Base-by-base conservation (phyloP, 2,797 vertebrate species). In the Thripadectes ignobilis region DNA sequence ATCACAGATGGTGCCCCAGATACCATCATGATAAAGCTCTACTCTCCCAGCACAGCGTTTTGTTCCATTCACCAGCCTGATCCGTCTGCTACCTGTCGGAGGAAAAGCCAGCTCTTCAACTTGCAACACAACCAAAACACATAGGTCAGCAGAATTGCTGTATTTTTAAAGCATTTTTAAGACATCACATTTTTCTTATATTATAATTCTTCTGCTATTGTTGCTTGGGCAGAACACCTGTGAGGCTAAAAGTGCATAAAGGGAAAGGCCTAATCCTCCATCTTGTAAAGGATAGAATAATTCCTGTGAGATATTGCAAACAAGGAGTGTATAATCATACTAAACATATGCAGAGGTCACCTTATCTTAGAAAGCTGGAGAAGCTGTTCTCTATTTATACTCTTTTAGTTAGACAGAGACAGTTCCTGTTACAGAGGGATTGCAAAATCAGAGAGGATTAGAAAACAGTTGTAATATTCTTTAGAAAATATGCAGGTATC, bases 1-100 rank as follows among this genome's bases (percentile, higher is more conserved):
- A 63, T 97, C 97, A 34, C 97, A 98, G 68, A 98, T 8, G 21
- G 97, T 98, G 48, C 97, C 97, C 97, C 97, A 98, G 72, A 63
- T 79, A 43, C 93, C 97, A 3, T 69, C 30, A 15, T 93, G 90
- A 16, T 95, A 95, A 86, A 98, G 46, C 65, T 98, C 97, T 62
- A 98, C 89, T 96, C 97, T 96, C 9, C 97, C 97, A 12, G 94
- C 95, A 1, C 98, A 98, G 29, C 12, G 93, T 8, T 58, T 30
- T 23, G 88, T 92, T 30, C 94, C 97, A 6, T 94, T 96, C 83
- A 91, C 92, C 78, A 98, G 92, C 85, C 91, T 96, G 39, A 97
- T 63, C 48, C 59, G 92, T 51, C 61, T 86, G 80, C 85, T 92
- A 14, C 94, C 97, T 97, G 81, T 16, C 55, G 51, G 48, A 85